Percentiles rank a stretch among this genome's conserved stretches.
These are phyloP conservation scores for Cremastobaeus sp. DNA, from an alignment of 2,888 invertebrate genomes.

Conservation along the genomic window DNA sequence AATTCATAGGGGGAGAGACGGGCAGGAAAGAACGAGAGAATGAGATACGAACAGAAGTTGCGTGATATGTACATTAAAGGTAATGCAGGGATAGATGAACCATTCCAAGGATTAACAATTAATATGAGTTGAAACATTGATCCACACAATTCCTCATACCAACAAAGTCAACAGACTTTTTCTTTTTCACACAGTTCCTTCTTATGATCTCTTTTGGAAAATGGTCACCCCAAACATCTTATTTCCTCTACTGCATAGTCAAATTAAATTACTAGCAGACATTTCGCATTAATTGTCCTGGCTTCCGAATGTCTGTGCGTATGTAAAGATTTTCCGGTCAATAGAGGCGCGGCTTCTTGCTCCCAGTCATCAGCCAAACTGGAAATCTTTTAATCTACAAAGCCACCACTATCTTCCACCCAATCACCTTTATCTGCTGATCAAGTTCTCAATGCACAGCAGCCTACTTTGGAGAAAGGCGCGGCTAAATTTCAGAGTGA, in stretches of 20 bases:
- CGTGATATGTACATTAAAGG: conserved; percentile 29
- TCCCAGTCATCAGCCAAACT: conserved; percentile 30
- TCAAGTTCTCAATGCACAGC: conserved; percentile 31
- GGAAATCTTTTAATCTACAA: conserved; percentile 19
- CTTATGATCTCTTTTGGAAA: no score
- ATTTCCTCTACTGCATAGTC: no score
- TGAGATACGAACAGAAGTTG: conserved; percentile 26
- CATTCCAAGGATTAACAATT: conserved; percentile 1
- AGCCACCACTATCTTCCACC: conserved; percentile 25
- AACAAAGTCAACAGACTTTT: no score
- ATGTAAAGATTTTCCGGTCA: conserved; percentile 69
- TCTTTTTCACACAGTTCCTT: no score
- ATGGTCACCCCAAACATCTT: no score
- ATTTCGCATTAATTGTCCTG: background rate
- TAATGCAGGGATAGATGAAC: conserved; percentile 27
- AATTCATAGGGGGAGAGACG: conserved; percentile 36
- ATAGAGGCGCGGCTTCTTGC: conserved; percentile 73
- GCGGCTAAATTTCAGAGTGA: conserved; percentile 36
- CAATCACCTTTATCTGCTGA: conserved; percentile 1
- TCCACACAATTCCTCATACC: no score
- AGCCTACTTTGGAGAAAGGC: conserved; percentile 35
- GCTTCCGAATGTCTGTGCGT: background rate
- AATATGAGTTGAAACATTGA: conserved; percentile 10
- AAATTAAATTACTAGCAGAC: no score
- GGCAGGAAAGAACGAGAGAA: conserved; percentile 17